Evolutionary conservation across 2,797 vertebrate species (phyloP), one percentile per base, ranked within the genome.

Genomic region (Halcyon chelicuti): DNA sequence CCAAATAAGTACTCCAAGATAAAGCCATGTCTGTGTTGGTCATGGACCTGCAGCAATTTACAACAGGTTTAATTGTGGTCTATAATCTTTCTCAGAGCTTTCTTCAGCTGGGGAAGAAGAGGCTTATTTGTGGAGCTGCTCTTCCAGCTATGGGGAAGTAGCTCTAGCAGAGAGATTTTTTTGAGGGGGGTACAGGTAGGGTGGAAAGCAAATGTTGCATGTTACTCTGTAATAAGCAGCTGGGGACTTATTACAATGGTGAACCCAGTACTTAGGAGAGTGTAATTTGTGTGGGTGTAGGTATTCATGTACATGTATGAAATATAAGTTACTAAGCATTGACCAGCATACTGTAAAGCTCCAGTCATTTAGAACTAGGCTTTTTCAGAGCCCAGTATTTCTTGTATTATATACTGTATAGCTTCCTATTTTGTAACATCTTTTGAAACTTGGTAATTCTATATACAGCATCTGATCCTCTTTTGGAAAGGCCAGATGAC

Each of bases 391-490:
- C 28, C 21, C 18, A 21, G 3, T 85, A 39, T 47, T 57, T 77
- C 68, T 92, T 95, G 80, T 96, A 68, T 92, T 83, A 83, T 93
- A 79, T 55, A 2, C 72, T 95, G 79, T 96, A 94, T 91, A 94
- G 47, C 61, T 75, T 74, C 90, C 42, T 33, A 62, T 79, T 96
- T 96, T 82, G 49, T 90, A 78, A 92, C 52, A 93, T 10, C 25
- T 92, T 78, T 90, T 84, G 31, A 31, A 70, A 82, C 81, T 96
- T 78, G 75, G 52, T 71, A 86, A 86, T 89, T 65, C 52, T 87
- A 31, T 79, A 23, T 93, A 49, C 87, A 90, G 26, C n/a, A 18
- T 68, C 51, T 75, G 39, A 71, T 94, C 37, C 22, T 87, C 31
- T 70, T 94, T 73, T 85, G 44, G 71, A 85, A 71, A 79, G 44